Conservation (phyloP, 2,797 vertebrate species). For the Adelosebastes latens region DNA sequence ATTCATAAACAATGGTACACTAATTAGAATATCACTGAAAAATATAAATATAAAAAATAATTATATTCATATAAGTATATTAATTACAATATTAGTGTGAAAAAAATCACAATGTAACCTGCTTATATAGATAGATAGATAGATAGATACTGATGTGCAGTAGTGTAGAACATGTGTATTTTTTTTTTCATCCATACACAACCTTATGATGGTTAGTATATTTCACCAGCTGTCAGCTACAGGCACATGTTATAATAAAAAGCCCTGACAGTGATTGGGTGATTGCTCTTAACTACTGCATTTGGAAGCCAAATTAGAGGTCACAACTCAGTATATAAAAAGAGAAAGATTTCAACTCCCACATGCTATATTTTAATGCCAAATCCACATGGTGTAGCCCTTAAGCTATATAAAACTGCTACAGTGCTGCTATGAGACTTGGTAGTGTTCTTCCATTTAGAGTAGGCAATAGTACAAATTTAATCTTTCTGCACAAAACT, state of each 20-base stretch:
- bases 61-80: background rate
- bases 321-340: slow-evolving; percentile 25
- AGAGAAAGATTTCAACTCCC: slow-evolving; percentile 41
- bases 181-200: background rate
- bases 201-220: background rate
- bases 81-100: background rate
- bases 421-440: slow-evolving; percentile 17
- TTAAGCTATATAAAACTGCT: slow-evolving; percentile 48
- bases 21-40: background rate
- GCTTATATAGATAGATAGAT: background rate
- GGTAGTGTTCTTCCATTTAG: slow-evolving; percentile 54
- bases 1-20: background rate
- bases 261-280: slow-evolving; percentile 2
- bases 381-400: slow-evolving; percentile 60
- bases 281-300: slow-evolving; percentile 37
- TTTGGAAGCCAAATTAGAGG: slow-evolving; percentile 56
- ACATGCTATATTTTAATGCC: slow-evolving; percentile 59
- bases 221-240: slow-evolving; percentile 16
- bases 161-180: background rate
- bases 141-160: background rate
- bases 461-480: slow-evolving; percentile 61
- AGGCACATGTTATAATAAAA: slow-evolving; percentile 15
- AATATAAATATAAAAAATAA: background rate
- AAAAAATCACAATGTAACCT: background rate
- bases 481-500: slow-evolving; percentile 56